phyloP scores from a whole-genome alignment of 2,888 invertebrate species.

The Netelia virgata region DNA sequence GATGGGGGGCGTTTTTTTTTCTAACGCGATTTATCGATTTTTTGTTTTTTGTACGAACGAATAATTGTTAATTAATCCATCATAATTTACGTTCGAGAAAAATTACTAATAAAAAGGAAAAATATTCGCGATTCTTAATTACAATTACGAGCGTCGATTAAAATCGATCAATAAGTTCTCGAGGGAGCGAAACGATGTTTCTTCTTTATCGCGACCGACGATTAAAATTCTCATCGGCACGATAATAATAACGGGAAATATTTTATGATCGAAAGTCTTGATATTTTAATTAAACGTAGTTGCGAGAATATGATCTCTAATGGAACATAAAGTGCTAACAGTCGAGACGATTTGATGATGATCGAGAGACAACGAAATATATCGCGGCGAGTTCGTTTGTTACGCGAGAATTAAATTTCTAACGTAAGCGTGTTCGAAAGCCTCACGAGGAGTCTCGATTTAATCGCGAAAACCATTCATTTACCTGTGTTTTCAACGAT shows the following conservation, averaged over 20 bases:
- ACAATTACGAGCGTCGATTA: not conserved
- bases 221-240: slow-evolving; percentile 36
- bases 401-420: slow-evolving; percentile 36
- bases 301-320: slow-evolving; percentile 81
- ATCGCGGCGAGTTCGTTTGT: not conserved
- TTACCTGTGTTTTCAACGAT: slow-evolving; percentile 42
- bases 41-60: not conserved
- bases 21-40: not conserved
- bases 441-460: slow-evolving; percentile 14
- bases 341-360: not conserved
- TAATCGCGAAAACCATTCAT: slow-evolving; percentile 56
- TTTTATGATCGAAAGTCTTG: slow-evolving; percentile 70
- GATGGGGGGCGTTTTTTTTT: too few species aligned
- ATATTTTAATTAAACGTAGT: slow-evolving; percentile 81
- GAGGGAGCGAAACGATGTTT: not conserved
- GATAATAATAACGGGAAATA: slow-evolving; percentile 18
- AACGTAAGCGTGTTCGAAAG: not conserved
- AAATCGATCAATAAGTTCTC: not conserved
- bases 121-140: not conserved
- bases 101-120: too few species aligned
- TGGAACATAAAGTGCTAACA: slow-evolving; percentile 76
- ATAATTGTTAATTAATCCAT: not conserved
- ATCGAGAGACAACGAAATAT: not conserved
- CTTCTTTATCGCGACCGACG: not conserved
- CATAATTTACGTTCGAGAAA: too few species aligned